A percentile compares a stretch with the other conserved stretches of the same genome.
Conservation (phyloP, 37 sponge, comb jelly and placozoan genomes). For the Haliclona indistincta region DNA sequence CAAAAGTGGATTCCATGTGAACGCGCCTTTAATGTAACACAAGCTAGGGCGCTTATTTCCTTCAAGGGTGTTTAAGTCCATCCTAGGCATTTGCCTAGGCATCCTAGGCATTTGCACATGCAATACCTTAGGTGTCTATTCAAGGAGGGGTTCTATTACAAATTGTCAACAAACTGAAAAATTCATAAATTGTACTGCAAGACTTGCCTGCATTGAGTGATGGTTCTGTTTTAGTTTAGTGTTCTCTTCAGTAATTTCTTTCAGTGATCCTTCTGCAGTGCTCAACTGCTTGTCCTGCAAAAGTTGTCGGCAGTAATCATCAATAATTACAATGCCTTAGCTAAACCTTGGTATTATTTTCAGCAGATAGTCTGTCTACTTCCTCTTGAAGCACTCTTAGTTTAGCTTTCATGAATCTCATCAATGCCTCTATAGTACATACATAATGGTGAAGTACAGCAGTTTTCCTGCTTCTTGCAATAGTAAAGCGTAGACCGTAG, state of each 20-base stretch:
- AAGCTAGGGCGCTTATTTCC: too few relatives aligned
- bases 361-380: slow-evolving; percentile 78
- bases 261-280: slow-evolving; percentile 15
- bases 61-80: too few relatives aligned
- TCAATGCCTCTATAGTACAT: slow-evolving; percentile 53
- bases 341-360: slow-evolving; percentile 66
- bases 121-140: too few relatives aligned
- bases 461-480: neutral
- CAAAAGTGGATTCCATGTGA: too few relatives aligned
- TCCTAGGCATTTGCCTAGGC: too few relatives aligned
- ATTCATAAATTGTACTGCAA: neutral
- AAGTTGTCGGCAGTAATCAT: too few relatives aligned
- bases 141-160: too few relatives aligned
- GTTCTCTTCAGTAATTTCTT: slow-evolving; percentile 51
- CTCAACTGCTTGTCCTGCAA: slow-evolving; percentile 55
- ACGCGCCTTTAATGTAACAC: too few relatives aligned
- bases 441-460: neutral
- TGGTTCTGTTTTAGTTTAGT: slow-evolving; percentile 48
- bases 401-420: slow-evolving; percentile 93
- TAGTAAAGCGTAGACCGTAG: too few relatives aligned
- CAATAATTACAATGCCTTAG: neutral
- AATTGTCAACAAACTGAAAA: neutral
- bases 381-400: slow-evolving; percentile 96
- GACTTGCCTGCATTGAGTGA: slow-evolving; percentile 44
- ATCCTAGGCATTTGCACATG: too few relatives aligned